phyloP scores from a whole-genome alignment of 2,888 invertebrate species.

The Aromia moschata region DNA sequence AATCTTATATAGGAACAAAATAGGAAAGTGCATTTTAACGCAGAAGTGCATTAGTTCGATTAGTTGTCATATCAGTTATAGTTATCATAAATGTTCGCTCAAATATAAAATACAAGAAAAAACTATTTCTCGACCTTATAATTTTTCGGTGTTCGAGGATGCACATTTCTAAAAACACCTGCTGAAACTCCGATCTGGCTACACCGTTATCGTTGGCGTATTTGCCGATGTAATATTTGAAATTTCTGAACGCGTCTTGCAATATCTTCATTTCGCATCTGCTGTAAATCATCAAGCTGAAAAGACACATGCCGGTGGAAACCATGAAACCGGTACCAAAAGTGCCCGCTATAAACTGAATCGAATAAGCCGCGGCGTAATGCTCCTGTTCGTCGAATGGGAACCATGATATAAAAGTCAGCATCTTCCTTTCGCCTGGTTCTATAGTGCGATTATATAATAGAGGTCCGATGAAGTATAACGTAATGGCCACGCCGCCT shows the following conservation, averaged over 20 bases:
- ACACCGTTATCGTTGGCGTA: not conserved
- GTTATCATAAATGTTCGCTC: too few species aligned
- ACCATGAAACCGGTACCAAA: not conserved
- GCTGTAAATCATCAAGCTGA: conserved; percentile 12
- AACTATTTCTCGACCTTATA: too few species aligned
- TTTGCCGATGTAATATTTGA: not conserved
- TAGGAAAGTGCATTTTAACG: too few species aligned
- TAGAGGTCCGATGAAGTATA: not conserved
- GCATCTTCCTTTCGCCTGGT: not conserved
- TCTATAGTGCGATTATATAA: not conserved
- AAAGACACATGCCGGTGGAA: not conserved
- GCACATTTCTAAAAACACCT: not conserved
- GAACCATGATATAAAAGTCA: conserved; percentile 6
- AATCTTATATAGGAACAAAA: too few species aligned
- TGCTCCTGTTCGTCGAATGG: not conserved
- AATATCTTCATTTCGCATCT: conserved; percentile 9
- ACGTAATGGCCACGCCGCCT: not conserved
- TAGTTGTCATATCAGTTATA: too few species aligned
- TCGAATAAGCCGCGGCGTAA: not conserved
- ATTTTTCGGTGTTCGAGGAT: conserved; percentile 8
- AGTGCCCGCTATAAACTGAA: not conserved
- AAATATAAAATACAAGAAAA: too few species aligned
- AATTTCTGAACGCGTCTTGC: conserved; percentile 1
- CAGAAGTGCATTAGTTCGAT: not conserved
- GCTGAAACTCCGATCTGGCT: not conserved